A percentile compares a stretch with the other conserved stretches of the same genome.
These are phyloP conservation scores for Melanotaenia parkinsoni DNA, from an alignment of 2,797 vertebrate species.

Conservation along the genomic window DNA sequence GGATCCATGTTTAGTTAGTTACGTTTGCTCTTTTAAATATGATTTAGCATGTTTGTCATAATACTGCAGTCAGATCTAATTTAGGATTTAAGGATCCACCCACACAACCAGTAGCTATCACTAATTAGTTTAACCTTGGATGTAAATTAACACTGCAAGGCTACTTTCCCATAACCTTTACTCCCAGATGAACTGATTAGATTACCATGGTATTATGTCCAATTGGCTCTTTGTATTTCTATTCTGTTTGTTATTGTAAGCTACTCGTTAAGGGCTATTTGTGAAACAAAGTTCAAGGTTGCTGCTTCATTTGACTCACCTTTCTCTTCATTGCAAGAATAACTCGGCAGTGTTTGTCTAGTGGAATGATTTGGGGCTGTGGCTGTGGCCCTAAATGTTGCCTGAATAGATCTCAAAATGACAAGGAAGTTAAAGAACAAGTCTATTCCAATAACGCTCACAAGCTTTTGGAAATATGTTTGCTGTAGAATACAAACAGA, in stretches of 20 bases:
- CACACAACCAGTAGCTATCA: slow-evolving; percentile 33
- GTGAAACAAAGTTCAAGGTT: slow-evolving; percentile 75
- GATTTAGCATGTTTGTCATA: neutral
- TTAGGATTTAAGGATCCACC: slow-evolving; percentile 11
- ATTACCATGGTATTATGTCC: slow-evolving; percentile 55
- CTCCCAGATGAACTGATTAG: slow-evolving; percentile 63
- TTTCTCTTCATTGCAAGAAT: slow-evolving; percentile 35
- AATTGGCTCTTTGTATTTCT: slow-evolving; percentile 53
- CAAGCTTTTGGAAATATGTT: no score
- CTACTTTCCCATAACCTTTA: slow-evolving; percentile 60
- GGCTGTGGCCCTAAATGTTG: neutral
- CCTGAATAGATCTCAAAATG: neutral
- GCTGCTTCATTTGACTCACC: slow-evolving; percentile 31
- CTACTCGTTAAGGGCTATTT: slow-evolving; percentile 37
- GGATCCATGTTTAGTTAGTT: no score
- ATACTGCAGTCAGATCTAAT: neutral
- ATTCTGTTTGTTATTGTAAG: slow-evolving; percentile 46
- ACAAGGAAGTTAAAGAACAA: no score
- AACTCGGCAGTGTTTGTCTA: slow-evolving; percentile 13
- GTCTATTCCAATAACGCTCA: no score
- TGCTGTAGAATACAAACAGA: no score
- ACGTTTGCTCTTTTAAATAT: neutral
- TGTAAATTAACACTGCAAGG: slow-evolving; percentile 34
- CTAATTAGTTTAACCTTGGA: slow-evolving; percentile 61
- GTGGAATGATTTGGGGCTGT: neutral